Percentiles rank a stretch among this genome's conserved stretches.
Evolutionary conservation across 1,140 invertebrate genomes (phyloP).

Genomic region (Drosophila sproati): DNA sequence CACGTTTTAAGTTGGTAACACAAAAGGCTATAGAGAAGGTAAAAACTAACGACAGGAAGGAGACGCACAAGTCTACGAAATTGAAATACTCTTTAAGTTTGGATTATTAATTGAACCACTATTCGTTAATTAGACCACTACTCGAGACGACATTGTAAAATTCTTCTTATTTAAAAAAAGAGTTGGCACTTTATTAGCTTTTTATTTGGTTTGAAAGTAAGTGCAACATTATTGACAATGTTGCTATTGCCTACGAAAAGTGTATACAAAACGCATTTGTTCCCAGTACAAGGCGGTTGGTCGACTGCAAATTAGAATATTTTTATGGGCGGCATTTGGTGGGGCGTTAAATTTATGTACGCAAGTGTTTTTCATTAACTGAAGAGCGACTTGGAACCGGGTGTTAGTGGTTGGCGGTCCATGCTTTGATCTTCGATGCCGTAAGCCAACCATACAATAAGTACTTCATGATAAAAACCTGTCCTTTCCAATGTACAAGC

Average conservation of each 20-base stretch:
- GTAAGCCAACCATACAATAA: constrained; percentile 20
- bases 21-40: constrained; percentile 46
- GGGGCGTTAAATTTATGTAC: constrained; percentile 65
- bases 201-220: not conserved
- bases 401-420: constrained; percentile 2
- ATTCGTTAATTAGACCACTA: not conserved
- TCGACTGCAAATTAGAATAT: constrained; percentile 73
- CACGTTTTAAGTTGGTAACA: constrained; percentile 69
- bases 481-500: not conserved
- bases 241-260: constrained; percentile 3
- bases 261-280: constrained; percentile 29
- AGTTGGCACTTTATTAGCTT: not conserved
- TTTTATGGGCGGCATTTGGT: constrained; percentile 49
- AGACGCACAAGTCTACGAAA: not conserved
- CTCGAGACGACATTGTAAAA: too few species aligned
- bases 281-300: constrained; percentile 15
- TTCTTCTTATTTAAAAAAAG: not conserved
- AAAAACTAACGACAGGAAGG: not conserved
- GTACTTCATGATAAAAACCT: constrained; percentile 37
- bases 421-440: constrained; percentile 49
- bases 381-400: constrained; percentile 20
- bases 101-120: not conserved
- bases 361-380: constrained; percentile 52
- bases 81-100: constrained; percentile 14
- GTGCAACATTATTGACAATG: not conserved